Conservation (phyloP, 2,888 invertebrate genomes). For the Apantesis nais region DNA sequence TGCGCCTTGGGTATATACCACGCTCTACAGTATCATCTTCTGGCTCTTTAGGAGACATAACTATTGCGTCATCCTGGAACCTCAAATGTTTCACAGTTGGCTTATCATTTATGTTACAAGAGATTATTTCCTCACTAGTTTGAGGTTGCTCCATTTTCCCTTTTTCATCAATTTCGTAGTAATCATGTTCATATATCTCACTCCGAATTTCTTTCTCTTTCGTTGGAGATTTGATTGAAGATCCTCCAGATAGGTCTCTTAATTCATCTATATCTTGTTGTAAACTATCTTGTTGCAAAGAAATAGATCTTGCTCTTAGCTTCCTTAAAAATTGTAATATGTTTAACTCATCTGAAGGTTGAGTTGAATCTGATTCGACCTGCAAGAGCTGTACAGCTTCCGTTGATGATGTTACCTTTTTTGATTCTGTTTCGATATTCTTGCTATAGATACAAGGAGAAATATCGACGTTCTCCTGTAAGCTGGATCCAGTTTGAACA, state of each 20-base stretch:
- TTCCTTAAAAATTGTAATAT: conserved; percentile 61
- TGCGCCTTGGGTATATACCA: conserved; percentile 21
- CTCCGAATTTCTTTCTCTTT: conserved; percentile 59
- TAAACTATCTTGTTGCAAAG: conserved; percentile 23
- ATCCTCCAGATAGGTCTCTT: not conserved
- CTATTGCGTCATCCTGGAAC: conserved; percentile 63
- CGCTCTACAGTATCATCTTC: conserved; percentile 23
- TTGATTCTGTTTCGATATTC: not conserved
- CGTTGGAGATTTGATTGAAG: not conserved
- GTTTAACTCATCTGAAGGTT: conserved; percentile 57
- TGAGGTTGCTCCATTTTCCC: not conserved
- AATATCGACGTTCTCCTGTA: conserved; percentile 51
- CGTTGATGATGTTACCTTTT: not conserved
- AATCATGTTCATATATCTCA: conserved; percentile 50
- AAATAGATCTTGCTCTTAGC: conserved; percentile 46
- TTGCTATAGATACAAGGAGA: not conserved
- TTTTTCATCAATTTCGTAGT: not conserved
- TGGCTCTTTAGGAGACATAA: conserved; percentile 47
- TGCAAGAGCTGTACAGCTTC: conserved; percentile 18
- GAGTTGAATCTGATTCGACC: conserved; percentile 12
- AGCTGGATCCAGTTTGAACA: conserved; percentile 71
- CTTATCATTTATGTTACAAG: not conserved
- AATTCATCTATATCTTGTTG: not conserved
- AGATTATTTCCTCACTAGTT: not conserved
- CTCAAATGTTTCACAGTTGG: conserved; percentile 57